Evolutionary conservation across 2,888 invertebrate species (phyloP).

Genomic region (Eupithecia tripunctaria): DNA sequence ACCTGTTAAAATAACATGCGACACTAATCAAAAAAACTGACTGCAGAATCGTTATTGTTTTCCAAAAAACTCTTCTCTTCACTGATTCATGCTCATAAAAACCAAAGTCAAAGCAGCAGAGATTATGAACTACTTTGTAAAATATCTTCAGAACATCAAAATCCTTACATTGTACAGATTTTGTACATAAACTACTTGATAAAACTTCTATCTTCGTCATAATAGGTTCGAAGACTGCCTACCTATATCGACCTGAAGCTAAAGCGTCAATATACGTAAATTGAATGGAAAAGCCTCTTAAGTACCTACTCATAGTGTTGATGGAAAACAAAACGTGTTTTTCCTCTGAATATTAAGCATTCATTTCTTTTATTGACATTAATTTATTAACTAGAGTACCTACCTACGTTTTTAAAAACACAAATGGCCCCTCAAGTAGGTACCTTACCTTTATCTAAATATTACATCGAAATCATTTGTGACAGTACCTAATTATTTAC

Average conservation of each 20-base stretch:
- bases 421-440: background rate
- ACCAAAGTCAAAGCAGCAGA: background rate
- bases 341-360: too few species aligned
- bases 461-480: too few species aligned
- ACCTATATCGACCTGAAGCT: background rate
- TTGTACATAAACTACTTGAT: too few species aligned
- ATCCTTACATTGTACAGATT: background rate
- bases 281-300: background rate
- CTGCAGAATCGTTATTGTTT: background rate
- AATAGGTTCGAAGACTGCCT: background rate
- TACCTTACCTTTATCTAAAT: too few species aligned
- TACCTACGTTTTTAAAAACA: too few species aligned
- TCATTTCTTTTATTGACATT: too few species aligned
- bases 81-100: background rate
- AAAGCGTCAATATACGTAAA: too few species aligned
- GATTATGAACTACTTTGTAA: background rate
- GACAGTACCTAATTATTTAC: too few species aligned
- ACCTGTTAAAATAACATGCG: too few species aligned
- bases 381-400: too few species aligned
- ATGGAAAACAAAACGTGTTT: background rate
- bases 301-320: background rate
- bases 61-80: background rate
- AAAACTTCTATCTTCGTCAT: background rate
- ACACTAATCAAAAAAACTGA: background rate
- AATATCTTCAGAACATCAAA: background rate